Evolutionary conservation across 1,140 invertebrate species (phyloP).

Genomic region (Hyles euphorbiae): DNA sequence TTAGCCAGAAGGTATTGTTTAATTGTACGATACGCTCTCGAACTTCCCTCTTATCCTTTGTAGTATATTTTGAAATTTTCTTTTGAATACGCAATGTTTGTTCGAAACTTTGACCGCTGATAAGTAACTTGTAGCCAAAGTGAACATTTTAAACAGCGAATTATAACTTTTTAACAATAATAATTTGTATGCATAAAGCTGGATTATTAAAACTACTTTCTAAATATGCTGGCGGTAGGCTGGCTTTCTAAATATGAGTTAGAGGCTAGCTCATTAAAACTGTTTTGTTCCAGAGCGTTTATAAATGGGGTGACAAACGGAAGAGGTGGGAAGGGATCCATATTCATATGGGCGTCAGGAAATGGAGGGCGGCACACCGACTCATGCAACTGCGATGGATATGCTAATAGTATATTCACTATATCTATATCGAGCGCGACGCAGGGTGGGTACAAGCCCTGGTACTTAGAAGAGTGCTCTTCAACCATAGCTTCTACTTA

Average conservation of each 20-base stretch:
- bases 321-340: conserved; percentile 94
- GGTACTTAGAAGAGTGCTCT: conserved; percentile 98
- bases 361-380: conserved; percentile 97
- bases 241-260: too few relatives aligned
- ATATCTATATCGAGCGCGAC: conserved; percentile 97
- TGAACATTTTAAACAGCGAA: too few relatives aligned
- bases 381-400: conserved; percentile 99
- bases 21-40: conserved; percentile 27
- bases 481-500: conserved; percentile 97
- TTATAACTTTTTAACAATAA: too few relatives aligned
- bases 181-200: too few relatives aligned
- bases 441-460: conserved; percentile 95
- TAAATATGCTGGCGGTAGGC: too few relatives aligned
- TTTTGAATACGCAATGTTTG: neutral
- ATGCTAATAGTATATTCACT: conserved; percentile 98
- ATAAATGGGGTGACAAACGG: conserved; percentile 96
- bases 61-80: neutral
- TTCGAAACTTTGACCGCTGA: too few relatives aligned
- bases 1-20: conserved; percentile 84
- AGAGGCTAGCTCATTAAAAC: conserved; percentile 54
- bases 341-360: conserved; percentile 99
- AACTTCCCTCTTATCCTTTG: neutral
- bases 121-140: too few relatives aligned
- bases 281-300: conserved; percentile 82
- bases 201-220: too few relatives aligned